phyloP scores from a whole-genome alignment of 2,113 vertebrate genomes.

The Microtus richardsoni region DNA sequence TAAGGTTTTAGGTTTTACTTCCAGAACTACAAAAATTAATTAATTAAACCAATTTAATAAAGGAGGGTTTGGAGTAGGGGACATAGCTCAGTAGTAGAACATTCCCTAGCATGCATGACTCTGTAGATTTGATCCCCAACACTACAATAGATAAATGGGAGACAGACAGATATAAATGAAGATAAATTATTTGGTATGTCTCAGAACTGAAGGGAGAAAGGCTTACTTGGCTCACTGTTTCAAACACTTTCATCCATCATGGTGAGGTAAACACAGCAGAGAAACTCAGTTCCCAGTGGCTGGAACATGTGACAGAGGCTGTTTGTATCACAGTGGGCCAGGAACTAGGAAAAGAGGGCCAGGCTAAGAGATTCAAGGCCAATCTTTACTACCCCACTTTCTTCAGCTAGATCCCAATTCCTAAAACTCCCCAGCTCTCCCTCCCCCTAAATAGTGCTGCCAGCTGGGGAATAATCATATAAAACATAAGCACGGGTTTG shows the following conservation, averaged over 20 bases:
- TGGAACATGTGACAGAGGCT: background rate
- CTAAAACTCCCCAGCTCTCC: background rate
- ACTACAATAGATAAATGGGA: background rate
- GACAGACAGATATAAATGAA: background rate
- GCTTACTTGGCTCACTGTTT: background rate
- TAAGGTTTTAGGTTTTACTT: background rate
- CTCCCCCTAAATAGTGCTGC: background rate
- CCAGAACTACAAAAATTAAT: background rate
- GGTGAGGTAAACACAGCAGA: background rate
- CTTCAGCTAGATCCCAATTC: background rate
- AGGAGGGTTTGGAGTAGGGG: background rate
- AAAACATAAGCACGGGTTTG: fast-evolving
- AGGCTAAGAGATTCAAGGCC: background rate
- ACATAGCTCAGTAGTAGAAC: background rate
- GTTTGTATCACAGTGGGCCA: background rate
- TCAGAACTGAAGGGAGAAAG: background rate
- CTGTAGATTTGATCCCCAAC: background rate
- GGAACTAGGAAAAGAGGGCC: background rate
- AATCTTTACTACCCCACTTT: background rate
- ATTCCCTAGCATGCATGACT: background rate
- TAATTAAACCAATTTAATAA: background rate
- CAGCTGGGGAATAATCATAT: background rate
- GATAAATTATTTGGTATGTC: background rate
- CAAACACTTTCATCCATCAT: too few species aligned
- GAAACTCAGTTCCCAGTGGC: background rate